Conservation (phyloP, 2,797 vertebrate species). For the Xiphorhynchus erythropygius region DNA sequence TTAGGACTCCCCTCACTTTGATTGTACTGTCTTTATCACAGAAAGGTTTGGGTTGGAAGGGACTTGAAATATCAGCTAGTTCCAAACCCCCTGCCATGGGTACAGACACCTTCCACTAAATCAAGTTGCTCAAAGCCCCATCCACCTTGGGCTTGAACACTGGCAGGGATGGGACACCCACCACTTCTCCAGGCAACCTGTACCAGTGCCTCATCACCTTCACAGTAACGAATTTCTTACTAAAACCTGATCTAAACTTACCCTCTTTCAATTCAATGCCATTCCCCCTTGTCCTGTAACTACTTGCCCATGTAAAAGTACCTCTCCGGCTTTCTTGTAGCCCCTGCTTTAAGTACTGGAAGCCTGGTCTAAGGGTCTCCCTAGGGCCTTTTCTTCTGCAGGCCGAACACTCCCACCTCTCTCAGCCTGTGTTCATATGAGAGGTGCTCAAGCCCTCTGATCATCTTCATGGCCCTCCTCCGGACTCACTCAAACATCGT, state of each 20-base stretch:
- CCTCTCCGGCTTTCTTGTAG: background rate
- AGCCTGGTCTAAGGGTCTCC: background rate
- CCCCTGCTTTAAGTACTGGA: background rate
- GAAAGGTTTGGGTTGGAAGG: background rate
- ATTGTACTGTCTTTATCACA: background rate
- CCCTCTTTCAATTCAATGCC: background rate
- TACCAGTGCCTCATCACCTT: background rate
- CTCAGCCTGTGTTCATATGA: background rate
- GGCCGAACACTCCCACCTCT: background rate
- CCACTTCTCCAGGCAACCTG: background rate
- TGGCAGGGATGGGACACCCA: background rate
- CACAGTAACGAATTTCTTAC: background rate
- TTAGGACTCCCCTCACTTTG: background rate
- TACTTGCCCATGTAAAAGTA: accelerated
- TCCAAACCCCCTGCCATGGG: background rate
- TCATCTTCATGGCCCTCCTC: background rate
- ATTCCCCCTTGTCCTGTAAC: background rate
- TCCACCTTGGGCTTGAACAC: background rate
- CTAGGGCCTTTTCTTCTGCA: background rate
- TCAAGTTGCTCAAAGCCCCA: background rate
- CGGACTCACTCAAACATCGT: background rate
- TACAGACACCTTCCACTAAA: too few relatives aligned
- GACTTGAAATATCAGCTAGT: background rate
- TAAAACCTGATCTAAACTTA: background rate
- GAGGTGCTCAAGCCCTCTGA: background rate